Percentiles rank a stretch among this genome's conserved stretches.
Conservation (phyloP, 2,888 invertebrate genomes). For the Automeris io region DNA sequence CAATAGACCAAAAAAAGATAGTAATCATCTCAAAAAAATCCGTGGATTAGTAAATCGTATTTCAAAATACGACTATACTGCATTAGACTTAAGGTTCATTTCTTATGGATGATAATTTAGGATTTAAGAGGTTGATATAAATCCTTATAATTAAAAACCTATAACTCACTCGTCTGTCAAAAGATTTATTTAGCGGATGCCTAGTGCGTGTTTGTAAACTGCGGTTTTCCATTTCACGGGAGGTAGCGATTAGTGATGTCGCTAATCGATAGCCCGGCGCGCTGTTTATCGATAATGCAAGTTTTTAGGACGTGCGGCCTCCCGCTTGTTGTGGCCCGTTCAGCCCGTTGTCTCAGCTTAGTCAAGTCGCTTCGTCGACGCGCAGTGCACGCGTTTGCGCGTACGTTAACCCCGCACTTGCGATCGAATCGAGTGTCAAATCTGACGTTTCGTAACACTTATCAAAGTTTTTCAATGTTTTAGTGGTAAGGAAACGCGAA, state of each 20-base stretch:
- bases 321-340: slow-evolving; percentile 35
- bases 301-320: slow-evolving; percentile 55
- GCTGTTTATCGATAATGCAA: slow-evolving; percentile 24
- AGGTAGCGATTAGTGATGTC: slow-evolving; percentile 41
- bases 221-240: slow-evolving; percentile 31
- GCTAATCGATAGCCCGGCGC: slow-evolving; percentile 28
- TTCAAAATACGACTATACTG: no score
- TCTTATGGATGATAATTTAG: no score
- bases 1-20: no score
- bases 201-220: no score
- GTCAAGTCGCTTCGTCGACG: slow-evolving; percentile 52
- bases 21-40: no score
- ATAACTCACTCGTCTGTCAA: no score
- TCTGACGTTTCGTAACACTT: slow-evolving; percentile 56
- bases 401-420: slow-evolving; percentile 45
- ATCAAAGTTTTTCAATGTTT: slow-evolving; percentile 14
- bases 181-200: no score
- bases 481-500: slow-evolving; percentile 18
- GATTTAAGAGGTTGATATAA: no score
- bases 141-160: no score
- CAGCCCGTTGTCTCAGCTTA: slow-evolving; percentile 33
- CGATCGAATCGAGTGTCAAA: slow-evolving; percentile 64
- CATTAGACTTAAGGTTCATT: no score
- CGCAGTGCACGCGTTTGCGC: slow-evolving; percentile 47
- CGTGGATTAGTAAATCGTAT: no score